Evolutionary conservation across 2,797 vertebrate genomes (phyloP), one percentile per base, ranked within the genome.

Genomic region (Mareca strepera): DNA sequence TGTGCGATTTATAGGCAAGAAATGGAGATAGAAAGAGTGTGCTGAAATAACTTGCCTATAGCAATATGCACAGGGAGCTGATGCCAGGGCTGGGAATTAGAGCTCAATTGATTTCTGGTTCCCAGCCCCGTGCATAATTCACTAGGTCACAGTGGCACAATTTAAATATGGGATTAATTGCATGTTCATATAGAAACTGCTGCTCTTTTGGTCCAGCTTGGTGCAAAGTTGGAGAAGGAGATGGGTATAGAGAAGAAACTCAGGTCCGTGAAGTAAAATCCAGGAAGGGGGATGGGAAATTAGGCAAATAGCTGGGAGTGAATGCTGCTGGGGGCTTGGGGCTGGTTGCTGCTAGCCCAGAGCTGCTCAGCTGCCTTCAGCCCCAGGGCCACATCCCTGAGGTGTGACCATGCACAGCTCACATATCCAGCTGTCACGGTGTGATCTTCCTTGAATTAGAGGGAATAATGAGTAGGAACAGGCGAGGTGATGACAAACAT

Each of bases 91-190:
- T 94, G 90, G 94, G 92, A 96, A 94, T 94, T 93, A 66, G 83
- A 93, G 52, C 90, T 93, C 90, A 85, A 23, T 17, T 76, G 93
- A 95, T 94, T 95, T 80, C 90, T 95, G 53, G 72, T 95, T 85
- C 68, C 83, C 88, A 93, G 72, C 37, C 41, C 90, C 75, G 64
- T 96, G 88, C 86, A 80, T 92, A 95, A 96, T 96, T 95, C 90
- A 87, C 90, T 39, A 82, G 94, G 90, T 90, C 94, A 86, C 41
- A 84, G 86, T 78, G 79, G 83, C 78, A 88, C 82, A 72, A 86
- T 90, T 96, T 96, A 90, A 94, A 88, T 72, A 80, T n/a, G 75
- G 88, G 75, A 66, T 88, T 93, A 94, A 94, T 70, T 92, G 91
- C 83, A 90, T 90, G 92, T 83, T 92, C 91, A 50, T 75, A 88